Evolutionary conservation across 2,797 vertebrate species (phyloP).

Genomic region (Crax fasciolata): DNA sequence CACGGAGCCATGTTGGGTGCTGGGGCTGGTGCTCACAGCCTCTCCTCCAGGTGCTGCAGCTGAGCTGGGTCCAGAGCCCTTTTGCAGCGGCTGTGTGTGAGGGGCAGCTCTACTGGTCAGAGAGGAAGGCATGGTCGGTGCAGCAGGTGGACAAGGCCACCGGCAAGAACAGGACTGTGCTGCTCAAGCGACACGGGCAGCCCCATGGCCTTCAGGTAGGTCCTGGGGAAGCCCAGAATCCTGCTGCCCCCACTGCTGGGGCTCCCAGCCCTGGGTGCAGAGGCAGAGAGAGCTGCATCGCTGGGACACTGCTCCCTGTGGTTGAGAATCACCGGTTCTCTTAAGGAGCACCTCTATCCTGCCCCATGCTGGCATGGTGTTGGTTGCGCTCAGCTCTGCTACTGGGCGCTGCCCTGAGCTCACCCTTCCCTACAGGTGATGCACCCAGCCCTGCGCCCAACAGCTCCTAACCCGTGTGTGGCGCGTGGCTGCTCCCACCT

Average conservation of each 20-base stretch:
- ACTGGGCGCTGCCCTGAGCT: rapidly evolving
- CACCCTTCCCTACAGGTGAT: slow-evolving; percentile 82
- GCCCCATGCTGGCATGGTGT: rapidly evolving
- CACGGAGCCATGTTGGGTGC: rapidly evolving
- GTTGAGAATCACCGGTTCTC: background rate
- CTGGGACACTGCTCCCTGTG: no score
- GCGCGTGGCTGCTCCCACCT: slow-evolving; percentile 86
- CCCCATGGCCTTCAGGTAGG: slow-evolving; percentile 91
- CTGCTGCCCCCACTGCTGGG: background rate
- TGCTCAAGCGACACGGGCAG: slow-evolving; percentile 90
- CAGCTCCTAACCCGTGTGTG: slow-evolving; percentile 82
- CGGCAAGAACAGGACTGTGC: slow-evolving; percentile 87
- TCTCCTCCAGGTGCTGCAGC: slow-evolving; percentile 86
- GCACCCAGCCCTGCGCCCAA: slow-evolving; percentile 87
- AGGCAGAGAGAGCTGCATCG: background rate
- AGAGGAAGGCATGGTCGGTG: slow-evolving; percentile 86
- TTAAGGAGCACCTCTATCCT: background rate
- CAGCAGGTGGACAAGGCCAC: slow-evolving; percentile 88
- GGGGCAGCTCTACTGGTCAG: slow-evolving; percentile 91
- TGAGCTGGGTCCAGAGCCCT: slow-evolving; percentile 87
- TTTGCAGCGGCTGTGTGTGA: slow-evolving; percentile 91
- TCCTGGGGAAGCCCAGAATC: background rate
- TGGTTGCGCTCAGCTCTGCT: rapidly evolving
- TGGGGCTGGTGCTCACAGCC: rapidly evolving
- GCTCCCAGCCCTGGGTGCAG: rapidly evolving